Conservation (phyloP, 2,113 vertebrate species). For the Ptilonorhynchus violaceus region DNA sequence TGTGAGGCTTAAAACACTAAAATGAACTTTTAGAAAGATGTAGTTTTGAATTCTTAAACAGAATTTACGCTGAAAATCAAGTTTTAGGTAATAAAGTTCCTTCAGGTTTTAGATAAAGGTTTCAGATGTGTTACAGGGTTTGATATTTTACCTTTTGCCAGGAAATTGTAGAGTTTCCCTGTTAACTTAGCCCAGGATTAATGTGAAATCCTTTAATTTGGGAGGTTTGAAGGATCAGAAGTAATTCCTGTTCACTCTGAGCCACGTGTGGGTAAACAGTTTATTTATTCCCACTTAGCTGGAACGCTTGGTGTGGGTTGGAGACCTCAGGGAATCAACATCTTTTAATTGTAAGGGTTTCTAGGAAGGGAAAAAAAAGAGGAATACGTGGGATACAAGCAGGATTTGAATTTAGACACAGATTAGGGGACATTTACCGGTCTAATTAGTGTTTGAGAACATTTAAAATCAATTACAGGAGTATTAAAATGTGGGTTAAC, state of each 20-base stretch:
- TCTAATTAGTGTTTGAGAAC: background rate
- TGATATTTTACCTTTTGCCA: background rate
- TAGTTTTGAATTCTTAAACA: background rate
- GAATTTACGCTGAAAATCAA: background rate
- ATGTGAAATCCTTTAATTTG: background rate
- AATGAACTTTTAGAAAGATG: background rate
- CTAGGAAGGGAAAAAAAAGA: background rate
- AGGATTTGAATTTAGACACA: background rate
- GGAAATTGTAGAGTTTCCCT: background rate
- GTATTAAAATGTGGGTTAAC: background rate
- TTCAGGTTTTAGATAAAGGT: background rate
- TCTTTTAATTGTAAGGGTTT: background rate
- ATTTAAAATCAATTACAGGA: background rate
- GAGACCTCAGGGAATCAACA: background rate
- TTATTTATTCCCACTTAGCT: background rate
- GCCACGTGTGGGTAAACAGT: background rate
- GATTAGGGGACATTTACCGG: background rate
- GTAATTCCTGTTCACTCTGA: background rate
- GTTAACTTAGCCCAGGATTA: background rate
- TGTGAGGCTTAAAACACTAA: background rate
- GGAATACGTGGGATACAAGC: background rate
- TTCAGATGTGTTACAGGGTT: background rate
- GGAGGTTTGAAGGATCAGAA: background rate
- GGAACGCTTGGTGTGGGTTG: background rate
- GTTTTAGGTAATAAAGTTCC: background rate